A percentile compares a stretch with the other conserved stretches of the same genome.
Evolutionary conservation across 2,113 vertebrate genomes (phyloP).

Genomic region (Pitta sordida): DNA sequence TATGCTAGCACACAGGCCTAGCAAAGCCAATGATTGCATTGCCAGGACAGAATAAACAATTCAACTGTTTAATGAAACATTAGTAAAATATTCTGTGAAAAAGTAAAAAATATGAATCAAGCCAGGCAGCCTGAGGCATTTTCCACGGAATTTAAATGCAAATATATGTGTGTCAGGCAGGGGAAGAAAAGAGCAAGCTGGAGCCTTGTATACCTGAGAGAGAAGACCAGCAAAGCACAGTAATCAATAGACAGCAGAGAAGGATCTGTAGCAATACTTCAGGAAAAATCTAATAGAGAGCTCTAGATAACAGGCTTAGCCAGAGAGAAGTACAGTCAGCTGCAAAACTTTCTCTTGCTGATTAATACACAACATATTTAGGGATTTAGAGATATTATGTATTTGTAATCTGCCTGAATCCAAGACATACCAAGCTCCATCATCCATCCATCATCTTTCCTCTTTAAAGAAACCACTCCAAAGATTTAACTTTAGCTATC

Average conservation of each 20-base stretch:
- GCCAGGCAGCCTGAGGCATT: background rate
- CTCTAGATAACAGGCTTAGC: background rate
- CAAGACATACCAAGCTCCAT: background rate
- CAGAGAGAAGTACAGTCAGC: background rate
- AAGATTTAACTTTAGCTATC: background rate
- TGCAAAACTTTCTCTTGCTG: background rate
- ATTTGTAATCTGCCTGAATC: background rate
- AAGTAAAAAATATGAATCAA: background rate
- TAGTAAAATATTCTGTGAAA: background rate
- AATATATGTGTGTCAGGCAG: background rate
- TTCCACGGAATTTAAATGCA: background rate
- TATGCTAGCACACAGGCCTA: background rate
- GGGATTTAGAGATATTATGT: background rate
- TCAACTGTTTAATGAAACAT: background rate
- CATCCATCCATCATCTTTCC: background rate
- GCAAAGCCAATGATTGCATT: background rate
- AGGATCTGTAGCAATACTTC: background rate
- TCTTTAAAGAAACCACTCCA: background rate
- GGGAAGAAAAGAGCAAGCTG: background rate
- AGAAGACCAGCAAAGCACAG: background rate
- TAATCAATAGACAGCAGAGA: background rate
- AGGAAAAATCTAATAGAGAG: background rate
- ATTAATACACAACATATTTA: background rate
- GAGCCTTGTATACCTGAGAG: background rate
- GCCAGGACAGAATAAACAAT: background rate